Evolutionary conservation across 2,113 vertebrate species (phyloP).

Genomic region (Platycercus adscitus): DNA sequence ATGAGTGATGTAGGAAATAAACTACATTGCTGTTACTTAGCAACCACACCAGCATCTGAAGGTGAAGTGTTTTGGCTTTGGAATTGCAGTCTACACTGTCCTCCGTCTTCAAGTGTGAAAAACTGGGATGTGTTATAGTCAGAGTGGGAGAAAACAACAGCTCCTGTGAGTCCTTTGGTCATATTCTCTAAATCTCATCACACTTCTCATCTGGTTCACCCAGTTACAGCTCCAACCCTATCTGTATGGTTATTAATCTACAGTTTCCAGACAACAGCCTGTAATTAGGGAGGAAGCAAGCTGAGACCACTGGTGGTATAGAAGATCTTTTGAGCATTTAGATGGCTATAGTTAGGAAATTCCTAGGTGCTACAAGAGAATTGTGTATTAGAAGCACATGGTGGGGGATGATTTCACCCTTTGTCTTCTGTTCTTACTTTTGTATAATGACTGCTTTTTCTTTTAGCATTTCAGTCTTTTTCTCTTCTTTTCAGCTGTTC

Average conservation of each 20-base stretch:
- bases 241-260: background rate
- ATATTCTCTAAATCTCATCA: background rate
- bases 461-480: background rate
- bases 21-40: background rate
- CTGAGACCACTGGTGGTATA: background rate
- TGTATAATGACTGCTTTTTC: background rate
- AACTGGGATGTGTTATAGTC: background rate
- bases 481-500: background rate
- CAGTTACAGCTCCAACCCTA: background rate
- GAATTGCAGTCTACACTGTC: background rate
- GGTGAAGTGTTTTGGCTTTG: background rate
- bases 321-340: background rate
- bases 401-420: background rate
- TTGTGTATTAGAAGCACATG: background rate
- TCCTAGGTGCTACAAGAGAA: background rate
- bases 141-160: background rate
- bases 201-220: background rate
- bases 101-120: background rate
- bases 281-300: background rate
- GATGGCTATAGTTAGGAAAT: background rate
- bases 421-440: background rate
- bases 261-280: background rate
- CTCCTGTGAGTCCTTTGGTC: background rate
- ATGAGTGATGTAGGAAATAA: background rate
- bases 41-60: background rate